Percentiles rank a stretch among this genome's conserved stretches.
Conservation (phyloP, 2,888 invertebrate genomes). For the Hybos culiciformis region DNA sequence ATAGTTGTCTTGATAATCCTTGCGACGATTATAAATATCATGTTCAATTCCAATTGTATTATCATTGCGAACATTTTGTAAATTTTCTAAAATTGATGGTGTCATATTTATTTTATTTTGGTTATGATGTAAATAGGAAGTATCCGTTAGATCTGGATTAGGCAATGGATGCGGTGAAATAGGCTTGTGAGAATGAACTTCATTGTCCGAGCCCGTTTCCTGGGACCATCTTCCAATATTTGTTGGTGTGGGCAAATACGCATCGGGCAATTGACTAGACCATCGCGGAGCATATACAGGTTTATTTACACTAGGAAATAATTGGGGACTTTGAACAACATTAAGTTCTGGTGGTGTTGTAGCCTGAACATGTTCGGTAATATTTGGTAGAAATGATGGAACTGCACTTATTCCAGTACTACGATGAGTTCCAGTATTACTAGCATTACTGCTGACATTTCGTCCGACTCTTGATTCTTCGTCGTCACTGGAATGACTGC, state of each 20-base stretch:
- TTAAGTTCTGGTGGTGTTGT: conserved; percentile 49
- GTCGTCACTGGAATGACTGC: conserved; percentile 91
- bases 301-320: conserved; percentile 50
- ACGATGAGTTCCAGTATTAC: conserved; percentile 35
- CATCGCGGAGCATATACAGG: conserved; percentile 52
- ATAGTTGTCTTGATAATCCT: conserved; percentile 32
- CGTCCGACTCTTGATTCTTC: conserved; percentile 42
- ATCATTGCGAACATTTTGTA: conserved; percentile 42
- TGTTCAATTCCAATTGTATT: conserved; percentile 27
- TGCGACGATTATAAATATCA: conserved; percentile 21
- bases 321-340: conserved; percentile 50
- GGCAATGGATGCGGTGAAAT: conserved; percentile 57
- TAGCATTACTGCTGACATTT: conserved; percentile 20
- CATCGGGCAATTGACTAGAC: conserved; percentile 53
- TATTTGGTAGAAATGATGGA: conserved; percentile 47
- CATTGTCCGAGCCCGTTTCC: conserved; percentile 64
- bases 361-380: conserved; percentile 42
- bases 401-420: conserved; percentile 35
- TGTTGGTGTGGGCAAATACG: conserved; percentile 42
- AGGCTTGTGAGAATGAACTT: conserved; percentile 44
- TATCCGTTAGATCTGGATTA: conserved; percentile 64
- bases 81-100: conserved; percentile 44
- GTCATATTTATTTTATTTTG: conserved; percentile 39
- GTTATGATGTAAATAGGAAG: conserved; percentile 41
- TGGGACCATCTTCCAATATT: conserved; percentile 58